These are phyloP conservation scores for Chaetoderma sp. DNA, from an alignment of 2,888 invertebrate genomes.

Conservation along the genomic window DNA sequence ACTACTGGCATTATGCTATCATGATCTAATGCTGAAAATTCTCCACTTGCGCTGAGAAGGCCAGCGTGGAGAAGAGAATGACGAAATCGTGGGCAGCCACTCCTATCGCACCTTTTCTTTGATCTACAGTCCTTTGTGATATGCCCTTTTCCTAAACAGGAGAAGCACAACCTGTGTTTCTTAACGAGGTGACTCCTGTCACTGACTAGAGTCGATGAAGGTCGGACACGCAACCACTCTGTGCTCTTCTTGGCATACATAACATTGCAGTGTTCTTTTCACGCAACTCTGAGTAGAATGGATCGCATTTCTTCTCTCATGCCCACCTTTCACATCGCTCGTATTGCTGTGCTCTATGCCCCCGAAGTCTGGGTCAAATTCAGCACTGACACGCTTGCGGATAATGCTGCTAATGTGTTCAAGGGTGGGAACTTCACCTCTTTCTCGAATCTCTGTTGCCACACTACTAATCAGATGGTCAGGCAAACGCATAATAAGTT, in stretches of 20 bases:
- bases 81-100: conserved; percentile 2
- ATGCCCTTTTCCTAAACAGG: conserved; percentile 3
- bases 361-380: conserved; percentile 23
- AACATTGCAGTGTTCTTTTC: not conserved
- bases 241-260: not conserved
- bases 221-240: not conserved
- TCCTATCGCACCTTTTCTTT: not conserved
- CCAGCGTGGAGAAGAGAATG: not conserved
- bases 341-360: not conserved
- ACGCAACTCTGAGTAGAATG: not conserved
- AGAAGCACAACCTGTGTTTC: conserved; percentile 10
- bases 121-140: not conserved
- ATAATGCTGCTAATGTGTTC: conserved; percentile 11
- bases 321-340: not conserved
- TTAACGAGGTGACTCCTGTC: not conserved
- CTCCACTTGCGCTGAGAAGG: conserved; percentile 1
- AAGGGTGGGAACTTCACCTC: conserved; percentile 5
- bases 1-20: conserved; percentile 1
- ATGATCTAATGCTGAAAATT: not conserved
- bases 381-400: conserved; percentile 3
- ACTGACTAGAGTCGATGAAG: not conserved
- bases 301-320: not conserved
- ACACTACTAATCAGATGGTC: conserved; percentile 1
- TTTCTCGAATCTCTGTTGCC: conserved; percentile 10
- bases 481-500: conserved; percentile 10